Evolutionary conservation across 1,140 invertebrate genomes (phyloP).

Genomic region (Cotesia chilonis): DNA sequence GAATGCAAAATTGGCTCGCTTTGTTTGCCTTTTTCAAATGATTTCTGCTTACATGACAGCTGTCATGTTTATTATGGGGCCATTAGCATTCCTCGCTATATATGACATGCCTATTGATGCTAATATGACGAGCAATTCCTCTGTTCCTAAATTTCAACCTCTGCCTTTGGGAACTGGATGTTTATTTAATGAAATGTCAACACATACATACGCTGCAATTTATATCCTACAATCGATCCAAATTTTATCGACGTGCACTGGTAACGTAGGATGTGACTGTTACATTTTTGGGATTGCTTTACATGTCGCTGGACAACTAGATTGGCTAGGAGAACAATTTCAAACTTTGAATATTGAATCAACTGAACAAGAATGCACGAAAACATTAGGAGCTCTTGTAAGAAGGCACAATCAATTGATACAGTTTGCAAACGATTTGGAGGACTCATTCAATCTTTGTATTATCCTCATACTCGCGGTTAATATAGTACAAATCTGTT

Average conservation of each 20-base stretch:
- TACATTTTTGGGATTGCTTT: conserved; percentile 43
- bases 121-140: conserved; percentile 5
- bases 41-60: conserved; percentile 32
- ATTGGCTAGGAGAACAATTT: conserved; percentile 35
- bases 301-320: conserved; percentile 43
- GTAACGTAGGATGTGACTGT: conserved; percentile 39
- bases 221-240: conserved; percentile 39
- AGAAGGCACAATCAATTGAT: conserved; percentile 36
- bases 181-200: conserved; percentile 29
- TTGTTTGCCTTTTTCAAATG: conserved; percentile 39
- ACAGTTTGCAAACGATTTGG: conserved; percentile 28
- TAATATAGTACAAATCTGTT: conserved; percentile 39
- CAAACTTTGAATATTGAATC: background rate
- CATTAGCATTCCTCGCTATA: conserved; percentile 34
- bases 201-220: conserved; percentile 25
- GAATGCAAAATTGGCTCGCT: conserved; percentile 32
- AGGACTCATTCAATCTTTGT: conserved; percentile 34
- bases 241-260: conserved; percentile 28
- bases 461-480: conserved; percentile 39
- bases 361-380: background rate
- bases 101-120: background rate
- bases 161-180: conserved; percentile 40
- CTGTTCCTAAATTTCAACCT: background rate
- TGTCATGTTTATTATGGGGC: conserved; percentile 29
- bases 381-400: conserved; percentile 19